Percentiles rank a stretch among this genome's conserved stretches.
Conservation (phyloP, 2,888 invertebrate genomes). For the Pseudeuparius sepicola region DNA sequence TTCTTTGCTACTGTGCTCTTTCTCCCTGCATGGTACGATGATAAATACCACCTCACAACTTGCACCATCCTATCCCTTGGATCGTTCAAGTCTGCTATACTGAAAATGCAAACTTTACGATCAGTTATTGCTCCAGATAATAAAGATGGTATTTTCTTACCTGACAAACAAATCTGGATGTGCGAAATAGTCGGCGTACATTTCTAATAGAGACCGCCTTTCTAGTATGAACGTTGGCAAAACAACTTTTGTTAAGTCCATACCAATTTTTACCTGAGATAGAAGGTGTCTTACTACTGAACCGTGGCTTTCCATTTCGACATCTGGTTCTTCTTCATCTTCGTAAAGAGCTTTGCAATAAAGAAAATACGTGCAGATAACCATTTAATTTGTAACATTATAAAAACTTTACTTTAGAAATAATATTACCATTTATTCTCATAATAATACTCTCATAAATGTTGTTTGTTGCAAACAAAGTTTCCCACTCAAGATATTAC, state of each 20-base stretch:
- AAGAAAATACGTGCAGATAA: too few relatives aligned
- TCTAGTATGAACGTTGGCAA: conserved; percentile 98
- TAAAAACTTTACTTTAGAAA: too few relatives aligned
- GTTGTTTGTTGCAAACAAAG: too few relatives aligned
- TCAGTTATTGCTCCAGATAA: too few relatives aligned
- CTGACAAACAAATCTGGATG: conserved; percentile 94
- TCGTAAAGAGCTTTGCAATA: conserved; percentile 72
- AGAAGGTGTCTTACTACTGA: conserved; percentile 94
- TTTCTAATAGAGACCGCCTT: conserved; percentile 91
- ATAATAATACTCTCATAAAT: too few relatives aligned
- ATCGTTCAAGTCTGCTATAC: conserved; percentile 80
- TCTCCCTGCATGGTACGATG: conserved; percentile 96
- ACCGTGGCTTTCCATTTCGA: conserved; percentile 93
- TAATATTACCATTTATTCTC: too few relatives aligned
- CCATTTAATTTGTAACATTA: too few relatives aligned
- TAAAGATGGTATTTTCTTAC: conserved; percentile 41
- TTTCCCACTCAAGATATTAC: too few relatives aligned
- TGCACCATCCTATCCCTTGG: conserved; percentile 88
- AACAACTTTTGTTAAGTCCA: conserved; percentile 99
- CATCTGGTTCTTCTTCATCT: conserved; percentile 80
- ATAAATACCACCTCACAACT: conserved; percentile 93
- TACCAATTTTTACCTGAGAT: conserved; percentile 97
- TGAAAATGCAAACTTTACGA: conserved; percentile 35
- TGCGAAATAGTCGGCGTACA: conserved; percentile 99
- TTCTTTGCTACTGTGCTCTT: conserved; percentile 97